phyloP scores from a whole-genome alignment of 2,888 invertebrate species.

The Chrysolina americana region DNA sequence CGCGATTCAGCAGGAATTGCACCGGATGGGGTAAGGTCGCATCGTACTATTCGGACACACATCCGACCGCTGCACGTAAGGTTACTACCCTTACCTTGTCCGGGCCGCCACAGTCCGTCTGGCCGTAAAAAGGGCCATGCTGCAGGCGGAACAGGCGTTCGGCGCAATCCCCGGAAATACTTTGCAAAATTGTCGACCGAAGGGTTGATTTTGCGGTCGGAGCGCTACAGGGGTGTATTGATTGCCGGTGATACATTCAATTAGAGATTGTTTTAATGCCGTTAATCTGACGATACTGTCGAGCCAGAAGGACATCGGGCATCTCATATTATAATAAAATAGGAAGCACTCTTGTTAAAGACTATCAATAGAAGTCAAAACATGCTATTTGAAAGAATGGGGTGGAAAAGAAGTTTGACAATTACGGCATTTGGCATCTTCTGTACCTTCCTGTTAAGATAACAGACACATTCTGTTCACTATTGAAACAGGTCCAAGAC shows the following conservation, averaged over 20 bases:
- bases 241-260: slow-evolving; percentile 2
- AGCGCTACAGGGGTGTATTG: slow-evolving; percentile 7
- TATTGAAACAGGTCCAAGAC: too few species aligned
- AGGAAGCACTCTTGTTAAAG: too few species aligned
- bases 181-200: slow-evolving; percentile 1
- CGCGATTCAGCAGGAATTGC: too few species aligned
- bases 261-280: not conserved
- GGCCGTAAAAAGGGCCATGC: slow-evolving; percentile 51
- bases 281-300: too few species aligned
- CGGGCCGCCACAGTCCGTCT: slow-evolving; percentile 59
- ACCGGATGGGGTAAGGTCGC: not conserved
- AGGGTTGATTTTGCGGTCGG: slow-evolving; percentile 12
- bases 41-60: slow-evolving; percentile 53
- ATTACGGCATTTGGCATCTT: too few species aligned
- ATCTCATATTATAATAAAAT: too few species aligned
- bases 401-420: too few species aligned
- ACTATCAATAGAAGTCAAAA: too few species aligned
- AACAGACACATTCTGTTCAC: too few species aligned
- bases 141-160: not conserved
- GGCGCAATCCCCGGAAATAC: slow-evolving; percentile 7
- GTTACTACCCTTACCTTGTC: slow-evolving; percentile 64
- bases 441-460: too few species aligned
- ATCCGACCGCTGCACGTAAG: slow-evolving; percentile 58
- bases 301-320: too few species aligned
- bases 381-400: too few species aligned